These are phyloP conservation scores for Prochilodus magdalenae DNA, from an alignment of 2,113 vertebrate genomes.

Conservation along the genomic window DNA sequence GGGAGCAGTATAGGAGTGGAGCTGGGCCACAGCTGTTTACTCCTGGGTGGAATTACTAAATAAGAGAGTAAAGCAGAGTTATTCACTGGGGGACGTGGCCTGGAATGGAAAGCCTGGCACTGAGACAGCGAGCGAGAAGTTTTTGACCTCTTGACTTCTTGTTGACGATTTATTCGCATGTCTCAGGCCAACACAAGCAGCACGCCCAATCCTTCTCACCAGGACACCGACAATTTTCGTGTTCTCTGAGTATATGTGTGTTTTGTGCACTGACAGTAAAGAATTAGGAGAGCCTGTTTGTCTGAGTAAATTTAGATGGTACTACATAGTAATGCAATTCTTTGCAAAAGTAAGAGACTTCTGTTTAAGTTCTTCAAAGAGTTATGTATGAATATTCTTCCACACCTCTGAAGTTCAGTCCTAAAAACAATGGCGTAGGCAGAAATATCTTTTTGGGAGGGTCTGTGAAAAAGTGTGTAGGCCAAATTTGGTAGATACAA, in stretches of 20 bases:
- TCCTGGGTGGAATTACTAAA: slow-evolving; percentile 70
- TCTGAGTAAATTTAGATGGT: neutral
- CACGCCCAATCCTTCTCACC: slow-evolving; percentile 12
- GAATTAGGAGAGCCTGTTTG: neutral
- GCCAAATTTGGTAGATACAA: too few species aligned
- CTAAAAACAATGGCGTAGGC: too few species aligned
- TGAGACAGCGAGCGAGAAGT: slow-evolving; percentile 61
- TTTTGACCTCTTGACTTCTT: slow-evolving; percentile 54
- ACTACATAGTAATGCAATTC: neutral
- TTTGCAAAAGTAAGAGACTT: too few species aligned
- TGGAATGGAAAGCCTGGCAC: slow-evolving; percentile 70
- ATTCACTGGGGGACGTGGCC: slow-evolving; percentile 59
- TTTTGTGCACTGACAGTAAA: neutral
- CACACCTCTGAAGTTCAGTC: too few species aligned
- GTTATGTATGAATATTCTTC: too few species aligned
- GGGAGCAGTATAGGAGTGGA: slow-evolving; percentile 33
- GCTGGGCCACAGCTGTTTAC: slow-evolving; percentile 67
- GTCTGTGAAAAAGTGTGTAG: too few species aligned
- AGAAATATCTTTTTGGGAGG: too few species aligned
- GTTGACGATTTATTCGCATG: slow-evolving; percentile 57
- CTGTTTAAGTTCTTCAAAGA: too few species aligned
- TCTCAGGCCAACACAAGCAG: slow-evolving; percentile 65
- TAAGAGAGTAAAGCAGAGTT: slow-evolving; percentile 71
- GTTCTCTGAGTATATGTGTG: slow-evolving; percentile 33
- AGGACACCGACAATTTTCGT: neutral